Conservation (phyloP, 92 coral and sea anemone genomes). For the Epizoanthus stellaris region DNA sequence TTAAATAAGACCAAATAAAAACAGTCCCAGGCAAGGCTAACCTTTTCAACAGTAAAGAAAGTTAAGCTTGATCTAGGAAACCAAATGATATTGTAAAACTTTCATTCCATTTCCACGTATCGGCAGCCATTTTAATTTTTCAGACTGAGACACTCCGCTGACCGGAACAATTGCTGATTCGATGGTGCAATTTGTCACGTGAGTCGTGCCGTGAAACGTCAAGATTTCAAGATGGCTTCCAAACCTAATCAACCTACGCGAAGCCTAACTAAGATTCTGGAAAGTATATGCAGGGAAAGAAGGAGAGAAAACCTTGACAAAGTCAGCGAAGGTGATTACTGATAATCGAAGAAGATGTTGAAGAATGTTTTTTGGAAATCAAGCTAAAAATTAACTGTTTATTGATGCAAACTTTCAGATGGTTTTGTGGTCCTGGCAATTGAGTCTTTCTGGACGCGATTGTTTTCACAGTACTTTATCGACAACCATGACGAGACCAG, state of each 20-base stretch:
- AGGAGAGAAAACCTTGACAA: slow-evolving; percentile 83
- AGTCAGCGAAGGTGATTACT: slow-evolving; percentile 81
- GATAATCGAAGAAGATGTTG: neutral
- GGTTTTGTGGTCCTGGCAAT: slow-evolving; percentile 91
- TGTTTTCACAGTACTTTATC: slow-evolving; percentile 88
- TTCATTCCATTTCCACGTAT: slow-evolving; percentile 44
- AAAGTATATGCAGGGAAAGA: slow-evolving; percentile 88
- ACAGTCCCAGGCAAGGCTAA: neutral
- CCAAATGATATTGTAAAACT: too few species aligned
- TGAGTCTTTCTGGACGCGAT: slow-evolving; percentile 91
- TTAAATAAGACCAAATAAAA: neutral
- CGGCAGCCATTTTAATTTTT: slow-evolving; percentile 49
- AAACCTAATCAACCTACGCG: slow-evolving; percentile 51
- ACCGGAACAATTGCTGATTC: too few species aligned
- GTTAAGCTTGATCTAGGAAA: too few species aligned
- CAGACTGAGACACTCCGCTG: too few species aligned
- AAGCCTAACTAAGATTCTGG: slow-evolving; percentile 76
- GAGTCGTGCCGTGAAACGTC: neutral
- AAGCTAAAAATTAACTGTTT: neutral
- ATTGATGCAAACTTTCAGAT: slow-evolving; percentile 54
- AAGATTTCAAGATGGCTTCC: slow-evolving; percentile 72
- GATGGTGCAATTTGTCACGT: slow-evolving; percentile 48
- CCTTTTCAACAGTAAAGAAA: neutral
- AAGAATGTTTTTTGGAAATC: neutral
- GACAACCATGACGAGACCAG: slow-evolving; percentile 82